phyloP scores from a whole-genome alignment of 2,113 vertebrate species.

The Alectura lathami region DNA sequence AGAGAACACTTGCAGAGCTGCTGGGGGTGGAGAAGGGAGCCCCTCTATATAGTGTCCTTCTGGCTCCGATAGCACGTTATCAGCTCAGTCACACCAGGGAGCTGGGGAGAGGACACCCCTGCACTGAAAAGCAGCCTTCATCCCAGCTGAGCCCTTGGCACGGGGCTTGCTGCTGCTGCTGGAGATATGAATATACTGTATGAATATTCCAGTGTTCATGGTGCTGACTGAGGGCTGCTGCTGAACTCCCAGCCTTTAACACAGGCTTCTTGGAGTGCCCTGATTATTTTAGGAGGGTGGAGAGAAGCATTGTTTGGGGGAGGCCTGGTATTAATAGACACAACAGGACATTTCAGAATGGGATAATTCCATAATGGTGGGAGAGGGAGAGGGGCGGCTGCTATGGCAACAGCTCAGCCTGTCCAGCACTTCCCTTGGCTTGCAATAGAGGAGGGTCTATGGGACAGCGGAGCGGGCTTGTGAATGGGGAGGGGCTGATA shows the following conservation, averaged over 20 bases:
- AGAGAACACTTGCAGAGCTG: background rate
- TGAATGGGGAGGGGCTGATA: slow-evolving; percentile 51
- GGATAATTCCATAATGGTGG: slow-evolving; percentile 68
- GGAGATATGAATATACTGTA: background rate
- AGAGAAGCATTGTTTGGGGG: slow-evolving; percentile 52
- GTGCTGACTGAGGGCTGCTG: slow-evolving; percentile 7
- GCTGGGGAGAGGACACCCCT: slow-evolving; percentile 19
- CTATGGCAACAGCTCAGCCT: slow-evolving; percentile 82
- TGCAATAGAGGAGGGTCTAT: slow-evolving; percentile 54
- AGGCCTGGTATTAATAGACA: slow-evolving; percentile 65
- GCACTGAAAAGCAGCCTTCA: slow-evolving; percentile 63
- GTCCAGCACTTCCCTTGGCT: slow-evolving; percentile 52
- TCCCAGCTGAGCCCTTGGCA: slow-evolving; percentile 61
- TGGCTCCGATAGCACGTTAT: slow-evolving; percentile 53
- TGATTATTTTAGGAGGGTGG: slow-evolving; percentile 57
- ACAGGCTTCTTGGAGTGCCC: slow-evolving; percentile 62
- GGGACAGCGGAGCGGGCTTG: slow-evolving; percentile 19
- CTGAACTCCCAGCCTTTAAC: slow-evolving; percentile 5
- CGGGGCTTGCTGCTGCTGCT: slow-evolving; percentile 14
- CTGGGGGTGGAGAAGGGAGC: background rate
- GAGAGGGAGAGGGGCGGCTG: slow-evolving; percentile 68
- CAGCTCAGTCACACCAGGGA: slow-evolving; percentile 60
- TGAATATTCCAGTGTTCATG: slow-evolving; percentile 74
- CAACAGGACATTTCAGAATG: slow-evolving; percentile 77
- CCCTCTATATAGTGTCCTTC: slow-evolving; percentile 57